Evolutionary conservation across 2,797 vertebrate species (phyloP).

Genomic region (Todus mexicanus): DNA sequence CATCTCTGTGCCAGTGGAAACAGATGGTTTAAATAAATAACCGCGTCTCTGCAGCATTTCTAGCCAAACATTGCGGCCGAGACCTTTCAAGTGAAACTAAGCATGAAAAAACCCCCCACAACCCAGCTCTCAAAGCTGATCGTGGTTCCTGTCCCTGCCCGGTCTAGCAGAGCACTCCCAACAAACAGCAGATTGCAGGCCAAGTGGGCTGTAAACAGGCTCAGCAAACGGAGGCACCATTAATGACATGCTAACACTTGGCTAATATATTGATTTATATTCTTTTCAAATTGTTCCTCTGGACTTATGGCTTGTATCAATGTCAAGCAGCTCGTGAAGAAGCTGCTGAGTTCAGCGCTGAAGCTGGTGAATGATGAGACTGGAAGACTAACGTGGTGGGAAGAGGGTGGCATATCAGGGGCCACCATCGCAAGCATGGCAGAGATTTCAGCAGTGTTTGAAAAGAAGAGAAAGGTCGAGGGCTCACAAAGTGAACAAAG

Average conservation of each 20-base stretch:
- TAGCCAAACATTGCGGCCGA: neutral
- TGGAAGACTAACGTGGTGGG: neutral
- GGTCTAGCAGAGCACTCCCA: neutral
- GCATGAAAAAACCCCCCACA: neutral
- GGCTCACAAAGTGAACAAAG: neutral
- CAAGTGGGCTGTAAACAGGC: neutral
- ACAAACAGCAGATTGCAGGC: neutral
- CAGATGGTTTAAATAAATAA: neutral
- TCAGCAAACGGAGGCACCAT: neutral
- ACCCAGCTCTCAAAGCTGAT: neutral
- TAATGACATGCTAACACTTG: neutral
- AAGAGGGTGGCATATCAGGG: neutral
- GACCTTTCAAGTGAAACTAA: neutral
- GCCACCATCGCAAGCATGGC: neutral
- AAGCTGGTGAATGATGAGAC: neutral
- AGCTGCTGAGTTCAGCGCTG: neutral
- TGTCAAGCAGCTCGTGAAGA: neutral
- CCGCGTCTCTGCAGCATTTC: neutral
- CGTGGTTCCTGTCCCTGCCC: neutral
- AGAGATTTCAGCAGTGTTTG: neutral
- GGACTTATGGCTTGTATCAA: accelerated
- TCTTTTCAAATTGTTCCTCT: neutral
- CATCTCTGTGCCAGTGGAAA: neutral
- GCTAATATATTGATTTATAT: neutral
- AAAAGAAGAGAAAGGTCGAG: neutral